These are phyloP conservation scores for Coturnix japonica DNA, from an alignment of 2,113 vertebrate species.

Conservation along the genomic window DNA sequence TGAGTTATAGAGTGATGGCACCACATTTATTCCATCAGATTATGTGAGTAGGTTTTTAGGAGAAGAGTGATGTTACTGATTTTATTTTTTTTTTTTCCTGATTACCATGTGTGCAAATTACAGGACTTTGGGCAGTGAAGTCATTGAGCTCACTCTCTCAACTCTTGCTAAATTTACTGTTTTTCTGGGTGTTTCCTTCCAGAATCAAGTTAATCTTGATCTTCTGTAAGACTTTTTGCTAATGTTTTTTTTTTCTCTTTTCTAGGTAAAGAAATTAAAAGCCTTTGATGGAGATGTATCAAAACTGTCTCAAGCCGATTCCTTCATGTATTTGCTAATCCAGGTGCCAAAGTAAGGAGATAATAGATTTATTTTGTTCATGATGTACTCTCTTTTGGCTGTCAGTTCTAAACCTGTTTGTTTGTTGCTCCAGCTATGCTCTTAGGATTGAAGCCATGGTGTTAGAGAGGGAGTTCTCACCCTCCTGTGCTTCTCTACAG, in stretches of 20 bases:
- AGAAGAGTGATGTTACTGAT: not conserved
- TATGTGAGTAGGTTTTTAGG: not conserved
- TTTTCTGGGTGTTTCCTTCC: constrained; percentile 4
- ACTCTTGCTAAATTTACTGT: not conserved
- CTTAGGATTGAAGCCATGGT: constrained; percentile 96
- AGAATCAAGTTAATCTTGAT: constrained; percentile 21
- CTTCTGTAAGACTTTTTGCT: not conserved
- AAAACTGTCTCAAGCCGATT: constrained; percentile 94
- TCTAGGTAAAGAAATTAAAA: constrained; percentile 90
- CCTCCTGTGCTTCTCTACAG: constrained; percentile 86
- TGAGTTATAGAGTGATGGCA: not conserved
- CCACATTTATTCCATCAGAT: rapidly evolving
- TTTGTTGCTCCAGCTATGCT: constrained; percentile 84
- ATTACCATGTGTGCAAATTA: not conserved
- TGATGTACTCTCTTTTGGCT: not conserved
- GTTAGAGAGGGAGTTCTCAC: constrained; percentile 90
- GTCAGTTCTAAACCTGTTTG: constrained; percentile 10
- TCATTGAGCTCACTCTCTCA: not conserved
- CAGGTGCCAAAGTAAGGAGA: constrained; percentile 92
- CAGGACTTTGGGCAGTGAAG: not conserved
- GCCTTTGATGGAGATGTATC: constrained; percentile 88
- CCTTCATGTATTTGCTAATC: constrained; percentile 92
- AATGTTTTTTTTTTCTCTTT: constrained; percentile 41
- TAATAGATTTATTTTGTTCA: constrained; percentile 3
- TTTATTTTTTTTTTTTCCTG: not conserved